Conservation (phyloP, 2,797 vertebrate species). For the Hydrocynus forskahlii region DNA sequence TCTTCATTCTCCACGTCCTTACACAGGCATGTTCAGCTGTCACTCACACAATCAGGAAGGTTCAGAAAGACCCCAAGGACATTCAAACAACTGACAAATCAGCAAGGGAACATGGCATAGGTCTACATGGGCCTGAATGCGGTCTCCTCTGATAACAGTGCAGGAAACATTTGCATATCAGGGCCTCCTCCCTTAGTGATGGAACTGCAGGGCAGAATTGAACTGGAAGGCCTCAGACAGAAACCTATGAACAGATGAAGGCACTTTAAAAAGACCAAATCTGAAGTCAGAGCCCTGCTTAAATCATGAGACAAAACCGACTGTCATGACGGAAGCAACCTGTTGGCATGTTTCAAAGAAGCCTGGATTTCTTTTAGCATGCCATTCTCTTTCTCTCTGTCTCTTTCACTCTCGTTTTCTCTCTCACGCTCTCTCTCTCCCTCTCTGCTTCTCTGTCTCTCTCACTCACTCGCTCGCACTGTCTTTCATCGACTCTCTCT, state of each 20-base stretch:
- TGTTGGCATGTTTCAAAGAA: slow-evolving; percentile 3
- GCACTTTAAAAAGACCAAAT: neutral
- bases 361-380: neutral
- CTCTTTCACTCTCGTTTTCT: no score
- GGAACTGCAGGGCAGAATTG: slow-evolving; percentile 15
- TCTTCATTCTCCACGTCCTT: neutral
- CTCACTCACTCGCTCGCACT: no score
- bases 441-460: no score
- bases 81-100: neutral
- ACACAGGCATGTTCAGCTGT: neutral
- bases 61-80: neutral
- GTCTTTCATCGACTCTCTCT: no score
- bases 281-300: neutral
- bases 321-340: neutral
- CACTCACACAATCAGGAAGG: neutral
- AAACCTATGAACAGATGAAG: neutral
- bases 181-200: slow-evolving; percentile 31
- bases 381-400: no score
- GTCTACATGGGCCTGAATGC: slow-evolving; percentile 3
- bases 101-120: neutral
- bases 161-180: slow-evolving; percentile 51
- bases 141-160: slow-evolving; percentile 42
- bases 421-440: no score
- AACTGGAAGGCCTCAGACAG: slow-evolving; percentile 8
- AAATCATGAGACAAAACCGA: neutral